These are phyloP conservation scores for Climacteris rufus DNA, from an alignment of 2,113 vertebrate species.

Conservation along the genomic window DNA sequence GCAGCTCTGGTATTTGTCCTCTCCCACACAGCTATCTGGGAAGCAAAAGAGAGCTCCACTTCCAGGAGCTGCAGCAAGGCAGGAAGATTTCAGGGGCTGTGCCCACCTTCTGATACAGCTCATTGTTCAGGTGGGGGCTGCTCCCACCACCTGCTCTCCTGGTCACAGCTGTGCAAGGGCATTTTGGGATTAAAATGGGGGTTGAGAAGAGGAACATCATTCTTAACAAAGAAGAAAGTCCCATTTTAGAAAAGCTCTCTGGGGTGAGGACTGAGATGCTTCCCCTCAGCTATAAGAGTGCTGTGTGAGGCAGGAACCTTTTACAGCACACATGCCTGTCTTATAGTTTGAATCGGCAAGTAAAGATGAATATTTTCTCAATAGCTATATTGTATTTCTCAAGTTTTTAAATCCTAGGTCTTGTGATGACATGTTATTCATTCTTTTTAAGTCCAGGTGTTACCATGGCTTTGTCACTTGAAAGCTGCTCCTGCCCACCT, in stretches of 20 bases:
- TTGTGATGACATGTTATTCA: not conserved
- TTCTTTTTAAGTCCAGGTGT: not conserved
- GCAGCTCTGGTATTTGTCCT: not conserved
- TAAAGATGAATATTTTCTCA: not conserved
- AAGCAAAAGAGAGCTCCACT: not conserved
- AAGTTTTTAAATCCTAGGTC: not conserved
- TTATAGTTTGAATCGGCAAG: not conserved
- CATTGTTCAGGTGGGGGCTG: not conserved
- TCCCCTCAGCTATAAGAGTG: not conserved
- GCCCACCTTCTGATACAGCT: not conserved
- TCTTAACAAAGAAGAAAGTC: not conserved
- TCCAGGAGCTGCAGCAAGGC: not conserved
- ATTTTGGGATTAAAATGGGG: not conserved
- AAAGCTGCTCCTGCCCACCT: not conserved
- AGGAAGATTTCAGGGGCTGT: fast-evolving
- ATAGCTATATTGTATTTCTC: not conserved
- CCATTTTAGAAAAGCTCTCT: not conserved
- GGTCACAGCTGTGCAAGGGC: not conserved
- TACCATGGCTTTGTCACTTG: not conserved
- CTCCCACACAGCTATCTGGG: not conserved
- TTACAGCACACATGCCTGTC: fast-evolving
- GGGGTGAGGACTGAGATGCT: not conserved
- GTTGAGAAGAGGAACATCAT: not conserved
- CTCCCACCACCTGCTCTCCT: not conserved
- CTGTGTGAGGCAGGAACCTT: not conserved